Evolutionary conservation across 2,113 vertebrate species (phyloP).

Genomic region (Carettochelys insculpta): DNA sequence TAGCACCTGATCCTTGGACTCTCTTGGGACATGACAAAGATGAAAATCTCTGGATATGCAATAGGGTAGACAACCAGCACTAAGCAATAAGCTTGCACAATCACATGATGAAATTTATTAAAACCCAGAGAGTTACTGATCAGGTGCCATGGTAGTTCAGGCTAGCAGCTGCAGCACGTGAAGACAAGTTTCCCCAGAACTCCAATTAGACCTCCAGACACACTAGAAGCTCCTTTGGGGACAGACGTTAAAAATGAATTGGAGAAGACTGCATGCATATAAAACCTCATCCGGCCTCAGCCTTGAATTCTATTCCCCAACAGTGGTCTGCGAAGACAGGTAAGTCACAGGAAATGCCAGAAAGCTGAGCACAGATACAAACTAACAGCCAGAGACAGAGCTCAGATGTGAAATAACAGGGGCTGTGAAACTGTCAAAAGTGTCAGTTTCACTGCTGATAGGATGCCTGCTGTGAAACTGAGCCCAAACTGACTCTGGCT

Average conservation of each 20-base stretch:
- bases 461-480: neutral
- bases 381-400: neutral
- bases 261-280: neutral
- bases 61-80: neutral
- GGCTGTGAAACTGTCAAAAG: neutral
- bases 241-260: slow-evolving; percentile 23
- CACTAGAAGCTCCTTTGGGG: neutral
- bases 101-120: neutral
- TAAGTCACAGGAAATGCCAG: neutral
- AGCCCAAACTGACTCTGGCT: neutral
- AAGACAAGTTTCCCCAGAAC: neutral
- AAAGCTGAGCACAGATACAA: neutral
- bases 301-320: slow-evolving; percentile 28
- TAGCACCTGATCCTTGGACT: neutral
- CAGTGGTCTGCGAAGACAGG: slow-evolving; percentile 24
- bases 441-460: neutral
- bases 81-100: neutral
- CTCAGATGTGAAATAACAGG: neutral
- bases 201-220: neutral
- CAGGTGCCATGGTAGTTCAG: neutral
- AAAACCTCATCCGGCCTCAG: slow-evolving; percentile 19
- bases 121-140: neutral
- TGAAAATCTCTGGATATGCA: neutral
- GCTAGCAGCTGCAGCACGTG: neutral
- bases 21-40: neutral